These are phyloP conservation scores for Bos taurus DNA, from an alignment of 2,113 vertebrate genomes.

Conservation along the genomic window DNA sequence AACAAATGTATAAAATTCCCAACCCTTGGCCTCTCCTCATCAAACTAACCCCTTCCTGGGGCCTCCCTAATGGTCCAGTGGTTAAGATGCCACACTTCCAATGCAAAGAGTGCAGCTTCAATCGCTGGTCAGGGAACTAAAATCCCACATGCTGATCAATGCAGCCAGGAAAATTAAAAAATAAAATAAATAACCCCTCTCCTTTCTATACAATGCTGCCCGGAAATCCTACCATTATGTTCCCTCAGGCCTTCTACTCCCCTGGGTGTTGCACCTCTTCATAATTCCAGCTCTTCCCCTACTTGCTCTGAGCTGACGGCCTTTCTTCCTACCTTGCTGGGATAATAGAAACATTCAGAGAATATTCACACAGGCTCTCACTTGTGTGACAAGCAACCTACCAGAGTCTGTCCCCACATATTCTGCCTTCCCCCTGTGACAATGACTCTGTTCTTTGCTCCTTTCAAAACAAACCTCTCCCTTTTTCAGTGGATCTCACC, in stretches of 20 bases:
- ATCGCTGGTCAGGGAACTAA: background rate
- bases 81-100: background rate
- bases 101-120: background rate
- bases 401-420: background rate
- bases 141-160: background rate
- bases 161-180: background rate
- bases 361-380: constrained; percentile 20
- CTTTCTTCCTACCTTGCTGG: constrained; percentile 32
- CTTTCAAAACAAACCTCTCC: background rate
- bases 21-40: constrained; percentile 3
- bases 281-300: background rate
- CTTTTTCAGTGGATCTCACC: background rate
- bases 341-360: constrained; percentile 24
- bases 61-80: background rate
- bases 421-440: background rate
- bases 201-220: background rate
- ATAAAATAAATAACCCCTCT: background rate
- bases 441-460: background rate
- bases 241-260: background rate
- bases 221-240: background rate
- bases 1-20: constrained; percentile 14
- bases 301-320: background rate
- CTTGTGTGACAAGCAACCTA: constrained; percentile 34
- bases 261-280: background rate
- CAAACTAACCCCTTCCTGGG: background rate